Evolutionary conservation across 2,797 vertebrate genomes (phyloP), one percentile per base, ranked within the genome.

Genomic region (Vespertilio murinus): DNA sequence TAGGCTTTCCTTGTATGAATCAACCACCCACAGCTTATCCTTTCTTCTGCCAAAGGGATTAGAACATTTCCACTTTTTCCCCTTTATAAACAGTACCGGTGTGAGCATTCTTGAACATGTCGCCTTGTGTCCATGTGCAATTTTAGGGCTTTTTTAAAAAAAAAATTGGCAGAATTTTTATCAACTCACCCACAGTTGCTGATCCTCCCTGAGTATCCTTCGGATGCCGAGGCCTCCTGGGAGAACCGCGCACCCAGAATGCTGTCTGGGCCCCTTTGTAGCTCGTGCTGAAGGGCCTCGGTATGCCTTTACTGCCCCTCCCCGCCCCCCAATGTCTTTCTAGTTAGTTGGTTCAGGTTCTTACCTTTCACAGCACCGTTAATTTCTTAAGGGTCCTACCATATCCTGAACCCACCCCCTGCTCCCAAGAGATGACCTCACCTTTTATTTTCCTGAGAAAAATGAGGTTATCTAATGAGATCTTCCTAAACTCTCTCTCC

Each of bases 401-500:
- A 8, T 3, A 10, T 9, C 1, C 35, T 54, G 35, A 16, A n/a
- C n/a, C n/a, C 16, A 67, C 8, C 13, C 64, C 18, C 38, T 35
- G 12, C 9, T 88, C 42, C 64, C 38, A 11, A 69, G 61, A 85
- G 38, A 56, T 81, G 49, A 65, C 38, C 38, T 83, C n/a, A 7
- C 38, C 79, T 56, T 25, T 10, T 87, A 54, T 79, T 95, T 96
- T 89, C 74, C 81, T 25, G 33, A 81, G 73, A 84, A 92, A 93
- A 90, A 81, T 13, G 40, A 86, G 16, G 25, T 92, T 81, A 81
- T 52, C 17, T 40, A 49, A 33, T 65, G 49, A 80, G n/a, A 49
- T 22, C 11, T 65, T 47, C 73, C 33, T 59, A 4, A 5, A 65
- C 79, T 35, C 45, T 75, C 30, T 79, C 30, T 83, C 40, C 65